phyloP scores from a whole-genome alignment of 2,797 vertebrate genomes.

The Pogonophryne albipinna region DNA sequence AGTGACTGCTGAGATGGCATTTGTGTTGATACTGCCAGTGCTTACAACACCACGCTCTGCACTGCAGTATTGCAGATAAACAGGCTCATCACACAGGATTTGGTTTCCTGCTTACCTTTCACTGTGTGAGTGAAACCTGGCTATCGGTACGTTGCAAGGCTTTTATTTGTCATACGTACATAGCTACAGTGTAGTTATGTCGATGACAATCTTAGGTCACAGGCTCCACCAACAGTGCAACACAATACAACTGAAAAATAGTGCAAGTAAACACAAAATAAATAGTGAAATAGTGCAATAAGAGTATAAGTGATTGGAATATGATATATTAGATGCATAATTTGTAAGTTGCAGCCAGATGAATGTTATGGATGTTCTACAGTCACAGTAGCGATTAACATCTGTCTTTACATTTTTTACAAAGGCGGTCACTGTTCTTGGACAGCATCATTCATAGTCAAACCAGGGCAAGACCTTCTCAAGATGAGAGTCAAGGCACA shows the following conservation, averaged over 20 bases:
- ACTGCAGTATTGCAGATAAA: constrained; percentile 48
- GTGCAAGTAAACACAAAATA: too few species aligned
- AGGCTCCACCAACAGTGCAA: too few species aligned
- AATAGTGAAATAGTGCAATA: too few species aligned
- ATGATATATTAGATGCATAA: too few species aligned
- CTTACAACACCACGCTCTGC: not conserved
- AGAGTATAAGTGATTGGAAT: too few species aligned
- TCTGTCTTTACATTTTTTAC: not conserved
- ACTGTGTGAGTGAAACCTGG: constrained; percentile 44
- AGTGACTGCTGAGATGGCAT: constrained; percentile 45
- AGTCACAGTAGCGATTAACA: not conserved
- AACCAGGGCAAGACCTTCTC: not conserved
- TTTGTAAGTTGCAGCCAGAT: too few species aligned
- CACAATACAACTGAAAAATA: too few species aligned
- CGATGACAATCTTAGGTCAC: too few species aligned
- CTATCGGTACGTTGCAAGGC: not conserved
- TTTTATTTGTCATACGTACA: too few species aligned
- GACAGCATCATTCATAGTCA: constrained; percentile 15
- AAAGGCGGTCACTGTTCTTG: not conserved
- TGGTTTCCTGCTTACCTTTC: constrained; percentile 41
- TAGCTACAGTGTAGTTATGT: too few species aligned
- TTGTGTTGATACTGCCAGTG: constrained; percentile 23
- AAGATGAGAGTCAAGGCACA: constrained; percentile 26
- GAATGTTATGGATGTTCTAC: too few species aligned
- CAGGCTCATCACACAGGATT: constrained; percentile 42